Evolutionary conservation across 23 tunicate genomes (phyloP), one percentile per base, ranked within the genome.

Genomic region (Aplidium turbinatum): DNA sequence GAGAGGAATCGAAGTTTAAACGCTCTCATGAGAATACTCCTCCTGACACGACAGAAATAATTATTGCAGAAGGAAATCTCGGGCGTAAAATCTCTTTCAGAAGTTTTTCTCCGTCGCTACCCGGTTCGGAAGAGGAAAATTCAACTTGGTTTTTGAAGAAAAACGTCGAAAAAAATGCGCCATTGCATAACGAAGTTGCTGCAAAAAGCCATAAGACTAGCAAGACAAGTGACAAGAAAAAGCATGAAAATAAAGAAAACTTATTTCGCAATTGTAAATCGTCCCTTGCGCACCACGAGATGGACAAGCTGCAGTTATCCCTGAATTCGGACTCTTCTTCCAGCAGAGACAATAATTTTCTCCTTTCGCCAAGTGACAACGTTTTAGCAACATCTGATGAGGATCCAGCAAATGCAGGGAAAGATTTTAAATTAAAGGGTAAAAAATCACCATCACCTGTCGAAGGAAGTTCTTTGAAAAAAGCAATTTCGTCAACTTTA

Each of bases 201-300:
- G 60, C 21, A 18, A 38, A 38, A 5, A 19, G 4, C 21, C 6
- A 29, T 30, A 25, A 25, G 7, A 29, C 21, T 11, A n/a, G 22
- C 1, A 56, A 25, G 23, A 5, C 26, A 2, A 51, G 23, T 26
- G 11, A 22, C 16, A 32, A 46, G 0, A 78, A 31, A 35, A 47
- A 78, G 21, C 33, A 18, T 2, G 84, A 78, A 42, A 47, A 62
- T 31, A 77, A 77, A 33, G 82, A 77, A 42, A 77, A 77, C 61
- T 19, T 77, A 23, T 61, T 35, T 20, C 45, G 87, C 35, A 73
- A 81, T 19, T 81, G 87, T 34, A 81, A 72, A 33, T 81, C 87
- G 4, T 81, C 87, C 27, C 69, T 72, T 21, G 79, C 87, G 6
- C 76, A 62, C 21, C 73, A 71, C 33, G 57, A 56, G 11, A 22